Evolutionary conservation across 2,113 vertebrate species (phyloP).

Genomic region (Nyctibius bracteatus): DNA sequence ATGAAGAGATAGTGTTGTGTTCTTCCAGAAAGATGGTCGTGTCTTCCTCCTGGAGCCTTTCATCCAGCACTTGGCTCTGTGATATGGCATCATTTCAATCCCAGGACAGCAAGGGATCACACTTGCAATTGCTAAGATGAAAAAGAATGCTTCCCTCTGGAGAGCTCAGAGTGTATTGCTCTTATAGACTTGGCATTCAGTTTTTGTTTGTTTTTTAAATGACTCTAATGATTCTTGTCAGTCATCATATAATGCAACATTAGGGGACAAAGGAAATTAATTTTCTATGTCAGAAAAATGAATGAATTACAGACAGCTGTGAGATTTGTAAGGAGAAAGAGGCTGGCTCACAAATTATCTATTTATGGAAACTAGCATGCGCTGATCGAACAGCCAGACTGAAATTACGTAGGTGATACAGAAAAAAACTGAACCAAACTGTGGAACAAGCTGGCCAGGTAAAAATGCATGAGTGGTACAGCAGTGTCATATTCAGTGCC

Average conservation of each 20-base stretch:
- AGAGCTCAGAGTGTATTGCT: background rate
- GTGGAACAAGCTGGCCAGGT: background rate
- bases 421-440: background rate
- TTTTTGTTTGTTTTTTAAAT: slow-evolving; percentile 28
- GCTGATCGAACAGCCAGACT: background rate
- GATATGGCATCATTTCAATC: background rate
- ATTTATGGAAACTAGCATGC: background rate
- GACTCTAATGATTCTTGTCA: background rate
- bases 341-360: background rate
- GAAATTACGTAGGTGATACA: background rate
- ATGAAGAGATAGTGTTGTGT: background rate
- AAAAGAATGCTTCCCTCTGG: background rate
- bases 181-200: background rate
- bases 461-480: background rate
- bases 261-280: slow-evolving; percentile 17
- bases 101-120: background rate
- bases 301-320: background rate
- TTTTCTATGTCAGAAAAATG: background rate
- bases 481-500: too few species aligned
- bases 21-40: background rate
- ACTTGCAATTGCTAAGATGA: background rate
- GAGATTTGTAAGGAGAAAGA: background rate
- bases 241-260: background rate
- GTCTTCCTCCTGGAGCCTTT: background rate
- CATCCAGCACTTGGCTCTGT: background rate